Evolutionary conservation across 2,888 invertebrate species (phyloP).

Genomic region (Monochamus alternatus): DNA sequence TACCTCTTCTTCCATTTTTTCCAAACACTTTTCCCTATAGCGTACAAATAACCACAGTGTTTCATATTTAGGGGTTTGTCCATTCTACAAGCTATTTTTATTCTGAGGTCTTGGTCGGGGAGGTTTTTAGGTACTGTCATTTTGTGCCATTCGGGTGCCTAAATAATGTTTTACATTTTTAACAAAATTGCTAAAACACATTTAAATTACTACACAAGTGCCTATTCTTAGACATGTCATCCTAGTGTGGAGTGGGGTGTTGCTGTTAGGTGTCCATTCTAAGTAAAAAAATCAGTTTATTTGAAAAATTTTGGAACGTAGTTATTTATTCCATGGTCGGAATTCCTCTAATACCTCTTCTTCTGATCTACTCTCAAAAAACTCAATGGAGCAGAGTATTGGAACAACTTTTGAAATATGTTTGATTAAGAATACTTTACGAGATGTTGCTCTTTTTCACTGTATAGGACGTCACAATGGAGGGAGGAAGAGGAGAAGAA

Average conservation of each 20-base stretch:
- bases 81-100: conserved; percentile 98
- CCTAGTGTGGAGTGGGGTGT: conserved; percentile 42
- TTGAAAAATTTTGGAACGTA: background rate
- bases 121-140: conserved; percentile 96
- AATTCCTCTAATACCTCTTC: too few species aligned
- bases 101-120: conserved; percentile 95
- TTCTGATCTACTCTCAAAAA: too few species aligned
- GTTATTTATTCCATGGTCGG: too few species aligned
- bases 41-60: conserved; percentile 94
- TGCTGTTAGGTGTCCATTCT: conserved; percentile 37
- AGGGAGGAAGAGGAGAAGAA: too few species aligned
- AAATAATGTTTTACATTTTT: conserved; percentile 51
- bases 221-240: conserved; percentile 15
- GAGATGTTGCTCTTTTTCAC: too few species aligned
- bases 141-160: conserved; percentile 98
- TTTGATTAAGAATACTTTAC: too few species aligned
- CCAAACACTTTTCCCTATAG: conserved; percentile 98
- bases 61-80: conserved; percentile 99
- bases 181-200: conserved; percentile 23
- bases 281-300: background rate
- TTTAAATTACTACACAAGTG: conserved; percentile 29
- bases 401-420: too few species aligned
- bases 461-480: too few species aligned
- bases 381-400: too few species aligned
- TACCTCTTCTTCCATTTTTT: conserved; percentile 99